phyloP scores from a whole-genome alignment of 92 coral and sea anemone species.

The Hydrozoanthus gracilis region DNA sequence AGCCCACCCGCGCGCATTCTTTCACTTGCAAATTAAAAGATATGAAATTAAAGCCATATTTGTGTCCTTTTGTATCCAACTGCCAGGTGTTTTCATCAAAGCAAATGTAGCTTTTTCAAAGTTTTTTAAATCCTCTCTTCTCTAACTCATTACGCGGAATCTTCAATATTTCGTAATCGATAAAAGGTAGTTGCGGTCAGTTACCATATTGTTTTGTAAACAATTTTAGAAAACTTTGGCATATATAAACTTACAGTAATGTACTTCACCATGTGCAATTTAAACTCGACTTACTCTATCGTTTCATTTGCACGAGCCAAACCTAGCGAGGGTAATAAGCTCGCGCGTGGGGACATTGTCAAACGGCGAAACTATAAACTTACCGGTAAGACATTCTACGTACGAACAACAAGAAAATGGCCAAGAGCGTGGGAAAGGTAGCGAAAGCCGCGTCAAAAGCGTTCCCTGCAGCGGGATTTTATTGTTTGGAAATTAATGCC shows the following conservation, averaged over 20 bases:
- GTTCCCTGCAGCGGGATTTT: conserved; percentile 20
- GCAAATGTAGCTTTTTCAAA: conserved; percentile 15
- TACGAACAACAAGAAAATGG: background rate
- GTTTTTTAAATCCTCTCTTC: conserved; percentile 1
- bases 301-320: background rate
- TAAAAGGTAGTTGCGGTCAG: background rate
- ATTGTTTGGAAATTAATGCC: conserved; percentile 2
- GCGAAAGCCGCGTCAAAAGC: background rate
- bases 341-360: background rate
- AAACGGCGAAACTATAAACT: background rate
- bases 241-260: too few species aligned
- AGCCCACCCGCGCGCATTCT: conserved; percentile 35
- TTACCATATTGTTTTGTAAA: conserved; percentile 14
- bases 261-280: too few species aligned
- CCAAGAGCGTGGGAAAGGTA: conserved; percentile 25
- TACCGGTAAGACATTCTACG: background rate
- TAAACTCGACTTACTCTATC: background rate
- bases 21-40: conserved; percentile 40
- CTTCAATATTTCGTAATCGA: background rate
- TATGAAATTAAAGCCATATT: background rate
- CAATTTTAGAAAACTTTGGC: background rate
- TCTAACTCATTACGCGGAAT: too few species aligned
- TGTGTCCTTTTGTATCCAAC: conserved; percentile 12
- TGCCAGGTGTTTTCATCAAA: conserved; percentile 36
- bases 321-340: too few species aligned